These are phyloP conservation scores for Acronicta aceris DNA, from an alignment of 2,888 invertebrate species.

Conservation along the genomic window DNA sequence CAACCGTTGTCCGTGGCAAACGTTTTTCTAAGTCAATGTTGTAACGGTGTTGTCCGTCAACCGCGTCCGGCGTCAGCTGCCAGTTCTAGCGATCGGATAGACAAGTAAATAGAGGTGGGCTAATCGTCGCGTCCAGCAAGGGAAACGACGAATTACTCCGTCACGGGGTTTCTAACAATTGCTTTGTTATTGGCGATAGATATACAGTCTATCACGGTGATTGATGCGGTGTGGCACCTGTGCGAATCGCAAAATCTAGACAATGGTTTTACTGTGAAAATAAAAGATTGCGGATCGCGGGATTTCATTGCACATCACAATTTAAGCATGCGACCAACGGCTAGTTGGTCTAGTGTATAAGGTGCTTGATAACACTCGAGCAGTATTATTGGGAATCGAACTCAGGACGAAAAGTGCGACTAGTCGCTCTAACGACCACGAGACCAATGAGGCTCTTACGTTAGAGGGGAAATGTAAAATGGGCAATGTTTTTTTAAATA, in stretches of 20 bases:
- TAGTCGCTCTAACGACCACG: too few relatives aligned
- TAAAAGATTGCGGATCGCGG: not conserved
- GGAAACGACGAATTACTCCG: constrained; percentile 88
- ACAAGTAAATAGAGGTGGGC: constrained; percentile 87
- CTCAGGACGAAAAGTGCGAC: too few relatives aligned
- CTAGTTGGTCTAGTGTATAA: too few relatives aligned
- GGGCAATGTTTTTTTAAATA: too few relatives aligned
- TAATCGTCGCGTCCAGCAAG: constrained; percentile 87
- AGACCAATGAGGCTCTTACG: too few relatives aligned
- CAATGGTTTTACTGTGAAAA: constrained; percentile 18
- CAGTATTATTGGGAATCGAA: too few relatives aligned
- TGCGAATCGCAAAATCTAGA: constrained; percentile 54
- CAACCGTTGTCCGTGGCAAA: constrained; percentile 79
- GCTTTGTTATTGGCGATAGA: constrained; percentile 83
- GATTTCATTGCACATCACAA: too few relatives aligned
- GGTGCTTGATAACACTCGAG: too few relatives aligned
- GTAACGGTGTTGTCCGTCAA: constrained; percentile 86
- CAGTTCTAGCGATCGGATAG: constrained; percentile 81
- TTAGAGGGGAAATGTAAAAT: too few relatives aligned
- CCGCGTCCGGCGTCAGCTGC: constrained; percentile 86
- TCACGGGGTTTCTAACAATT: constrained; percentile 84
- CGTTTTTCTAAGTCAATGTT: constrained; percentile 87
- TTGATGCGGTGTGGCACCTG: constrained; percentile 68
- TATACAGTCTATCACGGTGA: constrained; percentile 58
- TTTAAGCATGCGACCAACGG: too few relatives aligned